A percentile compares a stretch with the other conserved stretches of the same genome.
Evolutionary conservation across 2,113 vertebrate genomes (phyloP).

Genomic region (Corythaeola cristata): DNA sequence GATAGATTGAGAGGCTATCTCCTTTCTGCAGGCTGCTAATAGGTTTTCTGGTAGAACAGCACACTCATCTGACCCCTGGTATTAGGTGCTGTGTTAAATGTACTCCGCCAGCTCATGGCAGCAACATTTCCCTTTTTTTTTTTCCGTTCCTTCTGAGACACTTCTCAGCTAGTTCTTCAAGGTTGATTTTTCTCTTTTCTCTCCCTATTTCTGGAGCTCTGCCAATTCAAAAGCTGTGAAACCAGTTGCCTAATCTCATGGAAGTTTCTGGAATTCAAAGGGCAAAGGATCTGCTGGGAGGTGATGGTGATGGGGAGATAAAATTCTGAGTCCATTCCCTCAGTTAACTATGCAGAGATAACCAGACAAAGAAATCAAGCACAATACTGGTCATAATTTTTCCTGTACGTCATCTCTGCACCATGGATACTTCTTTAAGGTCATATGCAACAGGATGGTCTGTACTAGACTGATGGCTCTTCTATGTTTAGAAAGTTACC

Average conservation of each 20-base stretch:
- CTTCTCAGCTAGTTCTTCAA: background rate
- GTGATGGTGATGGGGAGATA: background rate
- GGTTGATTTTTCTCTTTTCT: background rate
- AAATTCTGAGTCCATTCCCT: background rate
- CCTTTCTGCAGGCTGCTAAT: slow-evolving; percentile 23
- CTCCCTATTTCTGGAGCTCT: background rate
- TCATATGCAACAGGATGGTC: background rate
- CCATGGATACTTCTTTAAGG: background rate
- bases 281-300: background rate
- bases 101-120: background rate
- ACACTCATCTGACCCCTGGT: background rate
- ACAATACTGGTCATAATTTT: background rate
- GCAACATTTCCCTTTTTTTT: background rate
- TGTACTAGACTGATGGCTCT: background rate
- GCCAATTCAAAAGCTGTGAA: background rate
- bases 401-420: background rate
- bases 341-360: background rate
- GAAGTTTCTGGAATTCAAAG: background rate
- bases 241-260: background rate
- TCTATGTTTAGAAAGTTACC: background rate
- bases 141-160: background rate
- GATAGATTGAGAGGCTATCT: background rate
- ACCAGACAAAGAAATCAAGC: background rate
- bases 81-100: background rate
- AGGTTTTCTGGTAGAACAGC: slow-evolving; percentile 27